Base-by-base conservation (phyloP, 2,797 vertebrate species). In the Vultur gryphus region DNA sequence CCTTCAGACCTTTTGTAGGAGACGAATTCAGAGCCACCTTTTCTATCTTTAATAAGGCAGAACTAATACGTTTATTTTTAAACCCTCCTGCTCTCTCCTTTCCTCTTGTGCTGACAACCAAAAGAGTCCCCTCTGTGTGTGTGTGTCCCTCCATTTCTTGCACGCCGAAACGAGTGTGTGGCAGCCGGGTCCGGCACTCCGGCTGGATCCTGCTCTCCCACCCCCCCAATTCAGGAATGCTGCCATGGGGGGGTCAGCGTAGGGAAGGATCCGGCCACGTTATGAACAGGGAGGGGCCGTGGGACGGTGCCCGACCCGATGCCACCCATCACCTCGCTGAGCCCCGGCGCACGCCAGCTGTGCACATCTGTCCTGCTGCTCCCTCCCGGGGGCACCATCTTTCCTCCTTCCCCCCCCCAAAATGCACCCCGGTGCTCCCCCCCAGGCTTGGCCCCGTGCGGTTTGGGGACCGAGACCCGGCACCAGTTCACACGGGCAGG, bases 81-180 rank as follows among this genome's bases (percentile, higher is more conserved):
- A 95, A 93, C 93, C 95, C 91, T 94, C 59, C 54, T 87, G 92
- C 85, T 95, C 95, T 95, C 88, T 89, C 91, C 75, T 93, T 87
- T 93, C 93, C 87, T 83, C 92, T 97, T 43, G 44, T 94, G 97
- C 98, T 98, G 89, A 92, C 97, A 97, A 97, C 97, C 97, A 97
- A 97, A 98, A 97, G 90, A 95, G 57, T 58, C 79, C 70, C 91
- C 82, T 13, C 25, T 84, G 29, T 21, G 29, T 6, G 59, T 61
- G 33, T 57, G 21, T 31, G 2, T 25, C 10, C 28, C 15, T 1
- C 31, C 61, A 54, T 96, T 94, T 84, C 95, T 93, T 55, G 88
- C 92, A 70, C 43, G 16, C 81, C 25, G 14, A 69, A 85, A 26
- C 0, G 19, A 39, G 62, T 0, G 17, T 51, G 66, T 12, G 93